Conservation (phyloP, 1,140 invertebrate genomes). For the Antheraea mylitta region DNA sequence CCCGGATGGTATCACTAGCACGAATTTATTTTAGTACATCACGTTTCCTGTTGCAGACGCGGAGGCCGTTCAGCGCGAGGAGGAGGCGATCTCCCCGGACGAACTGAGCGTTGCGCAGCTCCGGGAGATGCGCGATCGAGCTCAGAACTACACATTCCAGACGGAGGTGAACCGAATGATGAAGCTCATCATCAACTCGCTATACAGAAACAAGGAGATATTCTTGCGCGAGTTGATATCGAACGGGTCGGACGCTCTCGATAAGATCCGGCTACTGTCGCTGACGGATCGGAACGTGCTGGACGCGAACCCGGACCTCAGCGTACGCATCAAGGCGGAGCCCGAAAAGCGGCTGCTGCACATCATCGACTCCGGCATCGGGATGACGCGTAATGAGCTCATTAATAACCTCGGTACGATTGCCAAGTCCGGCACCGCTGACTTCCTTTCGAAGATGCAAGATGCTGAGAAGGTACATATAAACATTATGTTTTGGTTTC, state of each 20-base stretch:
- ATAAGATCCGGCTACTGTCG: conserved; percentile 96
- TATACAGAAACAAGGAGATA: conserved; percentile 99
- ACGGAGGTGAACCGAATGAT: conserved; percentile 99
- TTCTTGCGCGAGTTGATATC: conserved; percentile 98
- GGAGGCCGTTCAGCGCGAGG: conserved; percentile 91
- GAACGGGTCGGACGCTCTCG: conserved; percentile 97
- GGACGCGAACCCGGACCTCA: conserved; percentile 89
- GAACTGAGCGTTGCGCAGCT: conserved; percentile 96
- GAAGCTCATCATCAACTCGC: conserved; percentile 99
- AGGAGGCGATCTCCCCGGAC: conserved; percentile 98
- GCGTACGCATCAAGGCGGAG: conserved; percentile 97
- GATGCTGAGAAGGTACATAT: conserved; percentile 74
- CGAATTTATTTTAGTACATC: background rate
- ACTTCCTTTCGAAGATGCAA: conserved; percentile 97
- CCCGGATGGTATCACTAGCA: too few species aligned
- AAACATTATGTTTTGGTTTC: too few species aligned
- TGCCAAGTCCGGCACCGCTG: conserved; percentile 99
- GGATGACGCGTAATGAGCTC: conserved; percentile 98
- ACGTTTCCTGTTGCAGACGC: conserved; percentile 79
- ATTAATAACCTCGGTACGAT: conserved; percentile 99
- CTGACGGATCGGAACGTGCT: conserved; percentile 92
- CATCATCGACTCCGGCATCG: conserved; percentile 98
- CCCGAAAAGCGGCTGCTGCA: conserved; percentile 96
- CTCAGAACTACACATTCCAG: conserved; percentile 97
- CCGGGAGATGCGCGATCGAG: conserved; percentile 93